These are phyloP conservation scores for Calliopsis andreniformis DNA, from an alignment of 1,140 invertebrate species.

Conservation along the genomic window DNA sequence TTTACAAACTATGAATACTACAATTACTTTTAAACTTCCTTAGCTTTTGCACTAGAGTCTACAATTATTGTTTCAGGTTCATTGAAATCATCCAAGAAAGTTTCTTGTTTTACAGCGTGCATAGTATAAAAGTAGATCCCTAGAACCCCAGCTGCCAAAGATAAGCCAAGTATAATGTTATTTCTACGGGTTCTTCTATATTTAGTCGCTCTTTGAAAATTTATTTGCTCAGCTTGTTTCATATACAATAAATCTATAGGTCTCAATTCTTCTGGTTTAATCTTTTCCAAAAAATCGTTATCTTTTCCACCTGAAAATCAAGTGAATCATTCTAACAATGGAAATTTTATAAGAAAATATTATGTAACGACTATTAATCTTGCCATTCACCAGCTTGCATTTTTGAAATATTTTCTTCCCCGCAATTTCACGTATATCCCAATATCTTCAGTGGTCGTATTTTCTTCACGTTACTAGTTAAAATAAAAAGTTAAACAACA, in stretches of 20 bases:
- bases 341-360: too few species aligned
- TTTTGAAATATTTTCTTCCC: background rate
- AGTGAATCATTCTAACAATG: slow-evolving; percentile 3
- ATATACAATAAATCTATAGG: slow-evolving; percentile 88
- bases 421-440: background rate
- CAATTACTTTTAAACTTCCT: background rate
- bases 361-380: background rate
- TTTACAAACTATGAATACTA: background rate
- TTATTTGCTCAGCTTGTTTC: slow-evolving; percentile 88
- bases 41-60: background rate
- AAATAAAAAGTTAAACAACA: background rate
- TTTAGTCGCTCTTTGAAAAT: slow-evolving; percentile 86
- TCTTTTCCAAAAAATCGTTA: slow-evolving; percentile 79
- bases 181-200: slow-evolving; percentile 83
- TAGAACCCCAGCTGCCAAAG: slow-evolving; percentile 84
- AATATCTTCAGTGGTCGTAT: background rate
- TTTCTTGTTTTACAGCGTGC: slow-evolving; percentile 91
- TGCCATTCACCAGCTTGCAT: slow-evolving; percentile 39
- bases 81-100: slow-evolving; percentile 93
- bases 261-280: slow-evolving; percentile 83
- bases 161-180: slow-evolving; percentile 85
- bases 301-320: slow-evolving; percentile 21
- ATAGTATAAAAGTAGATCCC: slow-evolving; percentile 93
- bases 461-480: background rate
- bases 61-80: slow-evolving; percentile 85